These are phyloP conservation scores for Phrynocephalus versicolor DNA, from an alignment of 2,113 vertebrate genomes.

Conservation along the genomic window DNA sequence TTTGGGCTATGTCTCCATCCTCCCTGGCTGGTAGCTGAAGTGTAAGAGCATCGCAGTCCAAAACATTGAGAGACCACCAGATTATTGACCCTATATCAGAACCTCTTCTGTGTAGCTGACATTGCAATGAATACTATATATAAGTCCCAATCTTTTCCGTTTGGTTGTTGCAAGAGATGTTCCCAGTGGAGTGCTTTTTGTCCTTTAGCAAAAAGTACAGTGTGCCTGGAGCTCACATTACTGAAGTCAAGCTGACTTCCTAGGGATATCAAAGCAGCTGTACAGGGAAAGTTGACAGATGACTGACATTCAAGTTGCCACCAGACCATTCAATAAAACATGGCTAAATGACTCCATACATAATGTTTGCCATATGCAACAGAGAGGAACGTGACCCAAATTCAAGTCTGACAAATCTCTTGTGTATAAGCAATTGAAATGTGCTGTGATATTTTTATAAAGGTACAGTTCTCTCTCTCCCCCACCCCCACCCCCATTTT, in stretches of 20 bases:
- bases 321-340: neutral
- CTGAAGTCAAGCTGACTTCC: neutral
- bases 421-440: neutral
- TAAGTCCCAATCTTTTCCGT: neutral
- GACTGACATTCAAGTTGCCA: neutral
- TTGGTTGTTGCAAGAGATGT: neutral
- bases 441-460: neutral
- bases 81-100: neutral
- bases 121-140: neutral
- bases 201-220: neutral
- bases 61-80: neutral
- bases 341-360: neutral
- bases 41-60: neutral
- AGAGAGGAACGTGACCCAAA: neutral
- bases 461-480: neutral
- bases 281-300: neutral
- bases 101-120: neutral
- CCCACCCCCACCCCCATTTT: too few relatives aligned
- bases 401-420: neutral
- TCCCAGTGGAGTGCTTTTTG: neutral
- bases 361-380: neutral
- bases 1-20: neutral
- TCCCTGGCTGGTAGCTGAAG: neutral
- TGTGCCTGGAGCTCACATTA: neutral
- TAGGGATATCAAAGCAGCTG: neutral